Evolutionary conservation across 2,797 vertebrate genomes (phyloP).

Genomic region (Sebastes itinus): DNA sequence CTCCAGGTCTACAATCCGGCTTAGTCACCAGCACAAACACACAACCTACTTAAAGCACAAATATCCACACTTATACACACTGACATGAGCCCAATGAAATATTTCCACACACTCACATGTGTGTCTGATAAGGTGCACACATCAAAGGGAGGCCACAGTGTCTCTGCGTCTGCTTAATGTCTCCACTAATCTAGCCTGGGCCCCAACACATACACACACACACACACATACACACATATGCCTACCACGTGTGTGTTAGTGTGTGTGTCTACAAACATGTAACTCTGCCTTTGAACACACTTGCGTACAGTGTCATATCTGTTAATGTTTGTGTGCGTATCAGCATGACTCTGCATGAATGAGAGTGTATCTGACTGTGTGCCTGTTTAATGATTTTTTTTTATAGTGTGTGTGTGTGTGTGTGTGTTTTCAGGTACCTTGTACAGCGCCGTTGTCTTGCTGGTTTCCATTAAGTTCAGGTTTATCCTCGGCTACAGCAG

Average conservation of each 20-base stretch:
- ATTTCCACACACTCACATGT: conserved; percentile 41
- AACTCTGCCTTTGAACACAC: conserved; percentile 27
- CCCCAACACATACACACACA: conserved; percentile 55
- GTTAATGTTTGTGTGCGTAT: background rate
- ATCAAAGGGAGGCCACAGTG: conserved; percentile 71
- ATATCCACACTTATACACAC: background rate
- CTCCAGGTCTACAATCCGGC: background rate
- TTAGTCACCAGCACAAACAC: background rate
- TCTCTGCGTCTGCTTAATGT: conserved; percentile 66
- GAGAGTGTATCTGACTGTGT: background rate
- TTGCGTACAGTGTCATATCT: conserved; percentile 15
- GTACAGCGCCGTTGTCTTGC: conserved; percentile 88
- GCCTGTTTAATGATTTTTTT: conserved; percentile 13
- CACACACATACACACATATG: conserved; percentile 27
- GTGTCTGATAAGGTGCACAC: conserved; percentile 58
- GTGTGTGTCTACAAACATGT: background rate
- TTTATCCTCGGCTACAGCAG: conserved; percentile 88
- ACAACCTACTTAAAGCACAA: background rate
- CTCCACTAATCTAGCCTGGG: conserved; percentile 63
- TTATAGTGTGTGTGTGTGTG: background rate
- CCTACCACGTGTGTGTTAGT: conserved; percentile 21
- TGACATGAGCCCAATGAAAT: conserved; percentile 8
- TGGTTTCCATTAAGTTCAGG: conserved; percentile 88
- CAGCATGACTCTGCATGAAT: background rate
- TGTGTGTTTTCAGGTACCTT: conserved; percentile 80